These are phyloP conservation scores for Heterochromis multidens DNA, from an alignment of 2,113 vertebrate genomes.

Conservation along the genomic window DNA sequence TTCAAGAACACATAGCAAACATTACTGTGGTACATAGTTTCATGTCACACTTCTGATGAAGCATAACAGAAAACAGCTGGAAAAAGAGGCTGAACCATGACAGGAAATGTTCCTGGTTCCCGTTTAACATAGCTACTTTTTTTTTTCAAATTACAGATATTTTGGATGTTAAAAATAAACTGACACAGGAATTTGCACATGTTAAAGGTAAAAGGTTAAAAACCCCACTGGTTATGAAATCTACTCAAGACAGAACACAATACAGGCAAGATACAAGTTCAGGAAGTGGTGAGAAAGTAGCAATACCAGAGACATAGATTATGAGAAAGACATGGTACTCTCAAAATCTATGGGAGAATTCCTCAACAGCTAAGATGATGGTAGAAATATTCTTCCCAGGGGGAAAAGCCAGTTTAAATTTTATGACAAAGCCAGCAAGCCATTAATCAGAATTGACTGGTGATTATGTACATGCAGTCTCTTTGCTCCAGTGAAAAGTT, in stretches of 20 bases:
- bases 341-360: neutral
- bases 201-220: neutral
- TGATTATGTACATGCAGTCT: neutral
- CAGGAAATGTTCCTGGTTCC: neutral
- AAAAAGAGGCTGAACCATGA: neutral
- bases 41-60: neutral
- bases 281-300: neutral
- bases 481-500: accelerated
- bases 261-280: neutral
- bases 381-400: neutral
- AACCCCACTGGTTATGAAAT: neutral
- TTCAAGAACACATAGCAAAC: neutral
- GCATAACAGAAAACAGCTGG: neutral
- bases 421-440: neutral
- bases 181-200: neutral
- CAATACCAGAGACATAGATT: neutral
- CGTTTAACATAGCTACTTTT: neutral
- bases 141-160: neutral
- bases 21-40: neutral
- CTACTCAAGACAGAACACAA: neutral
- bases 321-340: neutral
- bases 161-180: neutral
- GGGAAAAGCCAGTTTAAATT: accelerated
- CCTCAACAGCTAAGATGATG: neutral
- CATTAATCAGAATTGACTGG: neutral